A percentile compares a stretch with the other conserved stretches of the same genome.
These are phyloP conservation scores for Rhopalosiphum padi DNA, from an alignment of 1,140 invertebrate species.

Conservation along the genomic window DNA sequence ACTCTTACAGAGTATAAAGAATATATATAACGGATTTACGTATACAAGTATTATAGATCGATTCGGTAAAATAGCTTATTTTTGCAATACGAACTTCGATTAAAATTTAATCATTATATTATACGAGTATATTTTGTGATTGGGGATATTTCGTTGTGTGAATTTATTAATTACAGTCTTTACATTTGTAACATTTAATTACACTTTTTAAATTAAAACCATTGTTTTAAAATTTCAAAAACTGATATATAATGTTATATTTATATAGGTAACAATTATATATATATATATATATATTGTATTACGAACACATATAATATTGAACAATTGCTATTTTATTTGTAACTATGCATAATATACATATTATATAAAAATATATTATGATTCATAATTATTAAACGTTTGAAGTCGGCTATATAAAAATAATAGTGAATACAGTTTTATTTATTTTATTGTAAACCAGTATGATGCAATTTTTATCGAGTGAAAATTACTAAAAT, in stretches of 20 bases:
- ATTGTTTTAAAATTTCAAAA: not conserved
- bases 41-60: not conserved
- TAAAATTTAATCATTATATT: not conserved
- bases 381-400: not conserved
- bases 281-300: not conserved
- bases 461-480: conserved; percentile 7
- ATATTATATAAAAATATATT: too few relatives aligned
- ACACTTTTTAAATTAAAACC: not conserved
- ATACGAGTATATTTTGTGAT: too few relatives aligned
- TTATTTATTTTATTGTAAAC: not conserved
- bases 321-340: not conserved
- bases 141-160: not conserved
- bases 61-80: not conserved
- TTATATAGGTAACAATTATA: too few relatives aligned
- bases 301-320: not conserved
- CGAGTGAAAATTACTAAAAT: not conserved
- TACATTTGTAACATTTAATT: not conserved
- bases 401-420: not conserved
- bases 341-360: not conserved
- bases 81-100: not conserved
- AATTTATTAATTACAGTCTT: not conserved
- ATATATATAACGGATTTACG: not conserved
- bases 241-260: not conserved
- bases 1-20: too few relatives aligned
- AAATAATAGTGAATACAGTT: not conserved